Evolutionary conservation across 2,888 invertebrate species (phyloP).

Genomic region (Dicyrtomina minuta): DNA sequence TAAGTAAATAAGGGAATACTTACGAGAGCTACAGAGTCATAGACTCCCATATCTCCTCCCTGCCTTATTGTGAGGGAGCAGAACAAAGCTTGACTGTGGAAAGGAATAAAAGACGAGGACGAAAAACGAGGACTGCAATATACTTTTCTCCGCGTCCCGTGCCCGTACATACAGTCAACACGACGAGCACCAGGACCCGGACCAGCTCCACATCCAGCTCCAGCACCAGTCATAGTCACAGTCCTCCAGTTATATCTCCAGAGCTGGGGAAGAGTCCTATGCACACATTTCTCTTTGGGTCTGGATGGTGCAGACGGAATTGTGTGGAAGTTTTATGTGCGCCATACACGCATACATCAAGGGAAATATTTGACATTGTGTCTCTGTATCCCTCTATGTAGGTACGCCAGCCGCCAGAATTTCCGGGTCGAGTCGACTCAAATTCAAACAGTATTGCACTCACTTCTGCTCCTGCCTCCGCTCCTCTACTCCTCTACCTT

Average conservation of each 20-base stretch:
- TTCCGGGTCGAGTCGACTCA: too few relatives aligned
- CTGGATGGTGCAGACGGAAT: too few relatives aligned
- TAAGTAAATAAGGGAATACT: neutral
- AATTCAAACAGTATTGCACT: too few relatives aligned
- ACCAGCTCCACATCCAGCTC: neutral
- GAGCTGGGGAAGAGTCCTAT: neutral
- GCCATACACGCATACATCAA: too few relatives aligned
- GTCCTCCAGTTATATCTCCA: neutral
- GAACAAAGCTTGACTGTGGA: neutral
- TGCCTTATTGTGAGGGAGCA: neutral
- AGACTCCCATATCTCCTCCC: too few relatives aligned
- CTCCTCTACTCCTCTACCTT: neutral
- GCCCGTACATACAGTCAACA: too few relatives aligned
- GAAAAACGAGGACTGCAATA: conserved; percentile 11
- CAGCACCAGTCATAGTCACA: neutral
- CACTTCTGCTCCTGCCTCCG: too few relatives aligned
- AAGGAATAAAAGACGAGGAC: conserved; percentile 9
- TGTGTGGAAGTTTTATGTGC: too few relatives aligned
- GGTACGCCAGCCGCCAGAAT: too few relatives aligned
- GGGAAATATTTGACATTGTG: too few relatives aligned
- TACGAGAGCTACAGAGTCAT: neutral
- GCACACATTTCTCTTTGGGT: neutral
- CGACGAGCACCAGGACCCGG: too few relatives aligned
- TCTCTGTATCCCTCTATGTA: too few relatives aligned
- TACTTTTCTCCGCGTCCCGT: conserved; percentile 9